Percentiles rank a stretch among this genome's conserved stretches.
phyloP scores from a whole-genome alignment of 1,140 invertebrate species.

The Gryllus bimaculatus region DNA sequence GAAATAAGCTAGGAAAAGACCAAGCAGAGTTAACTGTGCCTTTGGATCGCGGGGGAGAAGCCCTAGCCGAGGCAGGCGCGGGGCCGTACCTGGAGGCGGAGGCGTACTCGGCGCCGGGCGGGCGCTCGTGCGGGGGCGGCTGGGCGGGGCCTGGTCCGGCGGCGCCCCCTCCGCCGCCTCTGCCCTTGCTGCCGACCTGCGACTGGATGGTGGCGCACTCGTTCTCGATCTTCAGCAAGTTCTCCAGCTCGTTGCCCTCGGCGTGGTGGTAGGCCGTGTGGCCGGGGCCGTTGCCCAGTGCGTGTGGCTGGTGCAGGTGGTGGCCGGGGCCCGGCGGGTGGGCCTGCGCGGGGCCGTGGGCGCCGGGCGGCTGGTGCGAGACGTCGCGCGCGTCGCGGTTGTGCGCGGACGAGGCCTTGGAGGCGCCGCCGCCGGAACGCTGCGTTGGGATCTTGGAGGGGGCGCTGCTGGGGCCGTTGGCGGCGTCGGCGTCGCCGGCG shows the following conservation, averaged over 20 bases:
- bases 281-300: conserved; percentile 20
- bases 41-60: background rate
- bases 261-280: conserved; percentile 19
- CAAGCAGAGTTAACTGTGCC: no score
- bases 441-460: background rate
- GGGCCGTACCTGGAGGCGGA: background rate
- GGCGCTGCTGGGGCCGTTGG: background rate
- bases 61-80: background rate
- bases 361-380: no score
- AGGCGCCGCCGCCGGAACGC: background rate
- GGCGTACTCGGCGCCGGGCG: background rate
- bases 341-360: background rate
- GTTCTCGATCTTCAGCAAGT: conserved; percentile 42
- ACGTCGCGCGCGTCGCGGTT: background rate
- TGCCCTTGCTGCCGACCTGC: conserved; percentile 26
- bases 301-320: conserved; percentile 16
- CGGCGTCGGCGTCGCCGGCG: background rate
- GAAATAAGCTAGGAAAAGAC: no score
- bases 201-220: conserved; percentile 41
- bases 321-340: background rate
- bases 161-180: conserved; percentile 27
- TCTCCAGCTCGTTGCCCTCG: conserved; percentile 38
- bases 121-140: background rate
- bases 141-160: conserved; percentile 9
- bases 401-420: background rate